A percentile compares a stretch with the other conserved stretches of the same genome.
phyloP scores from a whole-genome alignment of 2,797 vertebrate species.

The Merluccius polli region DNA sequence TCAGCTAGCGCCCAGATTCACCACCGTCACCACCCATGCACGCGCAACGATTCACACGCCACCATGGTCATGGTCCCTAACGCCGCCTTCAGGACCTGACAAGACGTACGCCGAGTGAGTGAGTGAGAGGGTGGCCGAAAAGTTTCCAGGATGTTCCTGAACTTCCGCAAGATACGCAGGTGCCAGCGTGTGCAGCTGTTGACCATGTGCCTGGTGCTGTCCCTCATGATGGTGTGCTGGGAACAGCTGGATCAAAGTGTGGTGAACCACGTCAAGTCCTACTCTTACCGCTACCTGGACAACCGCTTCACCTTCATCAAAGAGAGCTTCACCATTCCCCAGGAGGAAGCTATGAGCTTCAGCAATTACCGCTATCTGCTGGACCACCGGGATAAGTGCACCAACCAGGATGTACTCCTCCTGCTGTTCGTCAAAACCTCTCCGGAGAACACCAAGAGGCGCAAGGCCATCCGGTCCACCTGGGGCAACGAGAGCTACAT shows the following conservation, averaged over 20 bases:
- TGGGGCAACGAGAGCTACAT: conserved; percentile 90
- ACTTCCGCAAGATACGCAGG: conserved; percentile 76
- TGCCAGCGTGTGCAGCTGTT: conserved; percentile 79
- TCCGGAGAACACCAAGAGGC: conserved; percentile 79
- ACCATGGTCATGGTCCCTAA: conserved; percentile 23
- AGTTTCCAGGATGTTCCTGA: conserved; percentile 79
- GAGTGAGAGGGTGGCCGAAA: conserved; percentile 12
- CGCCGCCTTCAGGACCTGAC: conserved; percentile 47
- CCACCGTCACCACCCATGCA: conserved; percentile 24
- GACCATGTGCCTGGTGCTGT: conserved; percentile 81
- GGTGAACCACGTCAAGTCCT: conserved; percentile 83
- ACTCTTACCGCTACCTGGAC: conserved; percentile 86
- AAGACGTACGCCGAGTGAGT: conserved; percentile 8
- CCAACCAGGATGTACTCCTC: conserved; percentile 78
- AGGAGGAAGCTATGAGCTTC: conserved; percentile 62
- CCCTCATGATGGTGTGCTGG: conserved; percentile 84
- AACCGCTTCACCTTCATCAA: conserved; percentile 84
- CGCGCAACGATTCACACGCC: not conserved
- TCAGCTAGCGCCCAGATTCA: conserved; percentile 33
- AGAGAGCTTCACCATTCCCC: conserved; percentile 77
- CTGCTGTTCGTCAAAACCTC: conserved; percentile 89
- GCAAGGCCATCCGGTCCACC: conserved; percentile 84
- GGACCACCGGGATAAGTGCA: conserved; percentile 83
- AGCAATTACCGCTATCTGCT: conserved; percentile 80
- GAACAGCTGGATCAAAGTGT: conserved; percentile 73